Percentiles rank a stretch among this genome's conserved stretches.
These are phyloP conservation scores for Spilosoma lubricipeda DNA, from an alignment of 2,888 invertebrate genomes.

Conservation along the genomic window DNA sequence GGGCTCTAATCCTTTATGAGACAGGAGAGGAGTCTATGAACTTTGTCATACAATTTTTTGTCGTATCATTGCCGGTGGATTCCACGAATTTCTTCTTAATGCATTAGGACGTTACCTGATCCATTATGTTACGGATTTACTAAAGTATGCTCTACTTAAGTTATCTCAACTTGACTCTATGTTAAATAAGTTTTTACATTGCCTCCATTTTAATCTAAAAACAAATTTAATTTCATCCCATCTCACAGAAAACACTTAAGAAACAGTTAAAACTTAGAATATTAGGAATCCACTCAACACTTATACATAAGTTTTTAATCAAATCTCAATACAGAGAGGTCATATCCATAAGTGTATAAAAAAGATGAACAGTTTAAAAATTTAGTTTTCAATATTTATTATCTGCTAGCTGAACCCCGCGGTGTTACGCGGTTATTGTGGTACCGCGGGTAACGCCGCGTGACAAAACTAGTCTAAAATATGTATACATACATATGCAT, in stretches of 20 bases:
- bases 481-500: too few relatives aligned
- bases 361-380: background rate
- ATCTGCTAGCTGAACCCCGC: too few relatives aligned
- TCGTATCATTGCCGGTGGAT: constrained; percentile 61
- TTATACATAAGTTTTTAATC: too few relatives aligned
- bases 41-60: constrained; percentile 70
- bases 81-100: constrained; percentile 53
- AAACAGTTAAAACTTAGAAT: background rate
- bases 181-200: constrained; percentile 20
- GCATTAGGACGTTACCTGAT: constrained; percentile 50
- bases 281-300: background rate
- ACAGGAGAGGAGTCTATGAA: constrained; percentile 71
- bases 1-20: constrained; percentile 74
- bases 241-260: background rate
- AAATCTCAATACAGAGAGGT: background rate
- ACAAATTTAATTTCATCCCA: constrained; percentile 25
- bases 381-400: background rate
- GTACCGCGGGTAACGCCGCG: too few relatives aligned
- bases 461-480: too few relatives aligned
- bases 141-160: constrained; percentile 36
- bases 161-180: constrained; percentile 24
- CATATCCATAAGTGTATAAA: background rate
- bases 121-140: constrained; percentile 43
- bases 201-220: constrained; percentile 18
- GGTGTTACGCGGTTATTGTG: too few relatives aligned